These are phyloP conservation scores for Corapipo altera DNA, from an alignment of 2,113 vertebrate genomes.

Conservation along the genomic window DNA sequence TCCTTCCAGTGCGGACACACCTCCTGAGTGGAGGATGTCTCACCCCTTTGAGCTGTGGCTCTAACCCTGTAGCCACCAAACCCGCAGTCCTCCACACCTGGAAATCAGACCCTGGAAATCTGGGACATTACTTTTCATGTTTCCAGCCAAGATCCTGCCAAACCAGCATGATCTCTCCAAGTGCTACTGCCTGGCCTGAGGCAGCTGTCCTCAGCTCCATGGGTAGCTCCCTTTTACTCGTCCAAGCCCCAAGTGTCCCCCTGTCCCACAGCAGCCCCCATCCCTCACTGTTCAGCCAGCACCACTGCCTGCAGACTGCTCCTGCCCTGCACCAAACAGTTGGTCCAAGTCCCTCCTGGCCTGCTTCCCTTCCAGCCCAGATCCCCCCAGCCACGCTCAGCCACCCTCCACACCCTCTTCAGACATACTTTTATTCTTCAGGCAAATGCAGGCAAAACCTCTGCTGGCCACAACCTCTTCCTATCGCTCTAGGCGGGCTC, in stretches of 20 bases:
- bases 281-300: neutral
- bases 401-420: neutral
- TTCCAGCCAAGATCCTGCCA: neutral
- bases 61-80: neutral
- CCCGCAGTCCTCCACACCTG: accelerated
- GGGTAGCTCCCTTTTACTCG: accelerated
- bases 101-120: neutral
- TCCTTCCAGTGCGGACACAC: too few relatives aligned
- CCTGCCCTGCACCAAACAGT: neutral
- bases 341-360: neutral
- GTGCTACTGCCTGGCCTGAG: neutral
- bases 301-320: neutral
- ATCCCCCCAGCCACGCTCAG: neutral
- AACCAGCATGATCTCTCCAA: neutral
- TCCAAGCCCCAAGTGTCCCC: neutral
- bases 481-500: neutral
- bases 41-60: neutral
- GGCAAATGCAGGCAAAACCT: neutral
- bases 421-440: neutral
- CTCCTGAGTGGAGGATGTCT: neutral
- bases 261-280: neutral
- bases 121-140: accelerated
- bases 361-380: neutral
- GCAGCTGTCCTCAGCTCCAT: neutral
- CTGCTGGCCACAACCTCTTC: neutral